A percentile compares a stretch with the other conserved stretches of the same genome.
phyloP scores from a whole-genome alignment of 2,113 vertebrate genomes.

The Tragelaphus buxtoni region DNA sequence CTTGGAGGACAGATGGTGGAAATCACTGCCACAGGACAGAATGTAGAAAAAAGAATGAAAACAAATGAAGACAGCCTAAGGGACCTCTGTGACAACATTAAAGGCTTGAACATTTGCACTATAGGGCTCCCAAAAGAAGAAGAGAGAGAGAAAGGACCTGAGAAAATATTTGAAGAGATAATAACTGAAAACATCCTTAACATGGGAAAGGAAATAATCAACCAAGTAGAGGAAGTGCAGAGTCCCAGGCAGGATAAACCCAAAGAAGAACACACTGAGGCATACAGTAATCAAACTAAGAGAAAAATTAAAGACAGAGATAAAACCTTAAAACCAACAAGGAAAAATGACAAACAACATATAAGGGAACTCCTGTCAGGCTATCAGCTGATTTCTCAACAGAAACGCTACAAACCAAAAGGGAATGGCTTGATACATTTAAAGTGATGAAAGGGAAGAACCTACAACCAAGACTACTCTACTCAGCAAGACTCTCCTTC shows the following conservation, averaged over 20 bases:
- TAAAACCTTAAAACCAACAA: neutral
- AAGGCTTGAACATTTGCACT: neutral
- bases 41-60: neutral
- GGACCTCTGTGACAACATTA: neutral
- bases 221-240: neutral
- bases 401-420: neutral
- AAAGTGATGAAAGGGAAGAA: neutral
- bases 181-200: neutral
- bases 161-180: neutral
- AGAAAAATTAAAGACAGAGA: neutral
- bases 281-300: neutral
- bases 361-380: neutral
- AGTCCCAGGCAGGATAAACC: neutral
- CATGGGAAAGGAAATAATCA: neutral
- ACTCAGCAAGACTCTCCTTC: neutral
- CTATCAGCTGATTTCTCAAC: neutral
- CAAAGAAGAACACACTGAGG: neutral
- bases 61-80: neutral
- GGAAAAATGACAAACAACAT: neutral
- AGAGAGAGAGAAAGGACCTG: neutral
- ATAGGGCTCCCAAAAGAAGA: neutral
- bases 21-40: neutral
- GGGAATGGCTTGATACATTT: neutral
- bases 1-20: neutral
- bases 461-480: neutral